Evolutionary conservation across 2,888 invertebrate species (phyloP).

Genomic region (Bhutanitis thaidina): DNA sequence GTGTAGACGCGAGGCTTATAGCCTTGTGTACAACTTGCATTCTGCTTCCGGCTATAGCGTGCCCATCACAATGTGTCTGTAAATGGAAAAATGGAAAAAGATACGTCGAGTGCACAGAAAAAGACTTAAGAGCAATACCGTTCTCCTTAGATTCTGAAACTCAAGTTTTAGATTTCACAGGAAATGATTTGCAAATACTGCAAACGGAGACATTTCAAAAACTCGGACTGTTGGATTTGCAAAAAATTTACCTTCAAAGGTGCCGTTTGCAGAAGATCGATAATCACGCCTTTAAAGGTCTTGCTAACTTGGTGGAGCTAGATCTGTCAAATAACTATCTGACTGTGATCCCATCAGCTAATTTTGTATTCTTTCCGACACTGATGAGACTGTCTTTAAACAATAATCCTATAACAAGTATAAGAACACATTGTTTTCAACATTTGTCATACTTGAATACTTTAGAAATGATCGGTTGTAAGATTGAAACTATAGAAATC

Average conservation of each 20-base stretch:
- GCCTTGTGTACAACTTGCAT: constrained; percentile 70
- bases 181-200: constrained; percentile 89
- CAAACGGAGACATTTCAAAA: constrained; percentile 89
- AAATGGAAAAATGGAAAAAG: constrained; percentile 97
- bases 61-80: constrained; percentile 90
- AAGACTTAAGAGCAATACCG: constrained; percentile 87
- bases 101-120: constrained; percentile 92
- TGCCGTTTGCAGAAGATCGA: constrained; percentile 90
- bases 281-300: constrained; percentile 88
- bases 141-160: constrained; percentile 90
- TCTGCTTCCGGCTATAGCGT: constrained; percentile 74
- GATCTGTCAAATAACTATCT: constrained; percentile 91
- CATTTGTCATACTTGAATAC: constrained; percentile 87
- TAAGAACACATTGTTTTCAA: constrained; percentile 86
- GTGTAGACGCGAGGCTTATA: constrained; percentile 63
- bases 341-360: constrained; percentile 87
- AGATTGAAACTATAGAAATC: constrained; percentile 86
- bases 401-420: constrained; percentile 88
- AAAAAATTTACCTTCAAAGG: constrained; percentile 90
- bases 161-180: constrained; percentile 91
- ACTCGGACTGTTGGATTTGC: constrained; percentile 90
- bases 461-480: constrained; percentile 90
- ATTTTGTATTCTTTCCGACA: constrained; percentile 88
- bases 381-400: constrained; percentile 90
- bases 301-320: constrained; percentile 92